Evolutionary conservation across 2,888 invertebrate species (phyloP), one percentile per base, ranked within the genome.

Genomic region (Acleris cristana): DNA sequence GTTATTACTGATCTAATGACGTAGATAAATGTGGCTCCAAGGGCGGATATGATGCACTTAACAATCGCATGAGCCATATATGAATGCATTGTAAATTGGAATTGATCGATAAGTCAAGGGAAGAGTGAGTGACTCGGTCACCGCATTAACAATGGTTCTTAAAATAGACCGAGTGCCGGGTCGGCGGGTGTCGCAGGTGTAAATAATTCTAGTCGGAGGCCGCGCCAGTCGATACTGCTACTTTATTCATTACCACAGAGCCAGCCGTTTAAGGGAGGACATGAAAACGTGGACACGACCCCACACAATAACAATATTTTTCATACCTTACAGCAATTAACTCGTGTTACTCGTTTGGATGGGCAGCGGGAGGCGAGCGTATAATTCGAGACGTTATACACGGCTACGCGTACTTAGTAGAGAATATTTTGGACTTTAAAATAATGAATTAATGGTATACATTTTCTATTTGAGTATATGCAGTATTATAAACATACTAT

Each of bases 161-260:
- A 85, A 89, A 86, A 89, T 89, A 89, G 79, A 72, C 71, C 69
- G 74, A 40, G 14, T 40, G 40, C 40, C 40, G 40, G 26, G 26
- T 26, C 40, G 34, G 74, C 76, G 80, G 79, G 81, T 82, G 80
- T 78, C 86, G 83, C 77, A 80, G 78, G 82, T 83, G 86, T 91
- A 88, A 90, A 90, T 92, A 87, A 90, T 90, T 90, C 86, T 77
- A 76, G 81, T 80, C 83, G 79, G 84, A 86, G 85, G 86, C 82
- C 82, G 80, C 76, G 74, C 70, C 81, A 90, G 92, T 92, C 92
- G 86, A 92, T 92, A 91, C 75, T 79, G 81, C 89, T 92, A 82
- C 85, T 82, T 91, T 90, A 92, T 92, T 92, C 89, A 92, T 90
- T 89, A 86, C 84, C 81, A 75, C 79, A 74, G 84, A 77, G 84